A percentile compares a stretch with the other conserved stretches of the same genome.
Evolutionary conservation across 2,888 invertebrate genomes (phyloP).

Genomic region (Catocala sponsa): DNA sequence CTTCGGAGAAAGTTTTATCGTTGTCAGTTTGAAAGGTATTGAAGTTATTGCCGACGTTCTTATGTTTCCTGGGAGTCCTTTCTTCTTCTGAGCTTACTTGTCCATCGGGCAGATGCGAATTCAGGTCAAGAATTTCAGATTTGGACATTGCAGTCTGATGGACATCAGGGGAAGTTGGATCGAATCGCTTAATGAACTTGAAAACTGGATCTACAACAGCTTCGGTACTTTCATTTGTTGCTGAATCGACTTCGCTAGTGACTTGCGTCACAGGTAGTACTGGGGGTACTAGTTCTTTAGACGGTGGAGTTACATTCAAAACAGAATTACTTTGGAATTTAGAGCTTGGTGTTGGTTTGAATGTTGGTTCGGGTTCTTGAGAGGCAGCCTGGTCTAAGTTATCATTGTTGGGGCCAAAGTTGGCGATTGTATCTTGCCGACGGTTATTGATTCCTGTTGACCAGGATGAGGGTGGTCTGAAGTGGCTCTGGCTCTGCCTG

Average conservation of each 20-base stretch:
- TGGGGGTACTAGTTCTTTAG: constrained; percentile 67
- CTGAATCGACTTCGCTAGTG: constrained; percentile 59
- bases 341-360: constrained; percentile 55
- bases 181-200: constrained; percentile 82
- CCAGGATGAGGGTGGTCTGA: constrained; percentile 87
- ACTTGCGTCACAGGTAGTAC: constrained; percentile 61
- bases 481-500: constrained; percentile 68
- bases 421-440: constrained; percentile 27
- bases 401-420: constrained; percentile 43
- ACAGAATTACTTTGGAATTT: constrained; percentile 20
- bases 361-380: constrained; percentile 63
- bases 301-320: constrained; percentile 59
- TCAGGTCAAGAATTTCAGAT: constrained; percentile 76
- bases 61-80: constrained; percentile 69
- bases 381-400: constrained; percentile 63
- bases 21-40: constrained; percentile 67
- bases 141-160: constrained; percentile 76
- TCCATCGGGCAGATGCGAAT: constrained; percentile 74
- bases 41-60: constrained; percentile 65
- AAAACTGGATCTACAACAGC: constrained; percentile 68
- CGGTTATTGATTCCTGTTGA: constrained; percentile 72
- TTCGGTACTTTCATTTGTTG: constrained; percentile 43
- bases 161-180: constrained; percentile 76
- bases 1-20: constrained; percentile 62
- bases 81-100: constrained; percentile 79